These are phyloP conservation scores for Poeciliopsis retropinna DNA, from an alignment of 2,113 vertebrate genomes.

Conservation along the genomic window DNA sequence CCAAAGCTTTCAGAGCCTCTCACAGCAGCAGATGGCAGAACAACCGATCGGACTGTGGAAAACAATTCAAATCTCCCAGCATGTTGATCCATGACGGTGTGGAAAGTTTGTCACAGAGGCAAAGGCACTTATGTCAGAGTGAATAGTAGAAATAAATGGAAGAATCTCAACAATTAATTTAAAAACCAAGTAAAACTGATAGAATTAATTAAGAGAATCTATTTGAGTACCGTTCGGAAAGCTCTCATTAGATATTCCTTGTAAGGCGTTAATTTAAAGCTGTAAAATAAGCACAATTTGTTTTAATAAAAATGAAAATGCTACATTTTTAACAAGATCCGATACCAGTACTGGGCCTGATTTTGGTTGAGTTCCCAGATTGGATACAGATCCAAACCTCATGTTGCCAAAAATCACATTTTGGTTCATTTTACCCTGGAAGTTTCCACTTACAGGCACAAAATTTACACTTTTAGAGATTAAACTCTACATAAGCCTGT, in stretches of 20 bases:
- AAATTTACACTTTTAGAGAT: too few relatives aligned
- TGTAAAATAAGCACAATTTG: too few relatives aligned
- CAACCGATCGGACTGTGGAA: conserved; percentile 21
- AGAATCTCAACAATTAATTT: neutral
- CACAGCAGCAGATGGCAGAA: conserved; percentile 61
- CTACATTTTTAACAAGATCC: too few relatives aligned
- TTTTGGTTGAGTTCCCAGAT: too few relatives aligned
- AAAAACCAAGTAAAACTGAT: neutral
- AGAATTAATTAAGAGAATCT: neutral
- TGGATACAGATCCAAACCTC: too few relatives aligned
- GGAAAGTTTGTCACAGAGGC: conserved; percentile 28
- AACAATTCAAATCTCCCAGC: conserved; percentile 31
- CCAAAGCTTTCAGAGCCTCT: conserved; percentile 50
- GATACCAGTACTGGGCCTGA: too few relatives aligned
- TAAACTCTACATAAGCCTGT: too few relatives aligned
- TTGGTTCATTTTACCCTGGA: too few relatives aligned
- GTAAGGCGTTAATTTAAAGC: too few relatives aligned
- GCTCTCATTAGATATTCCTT: neutral
- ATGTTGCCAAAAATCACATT: too few relatives aligned
- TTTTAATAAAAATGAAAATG: too few relatives aligned
- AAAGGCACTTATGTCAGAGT: conserved; percentile 5
- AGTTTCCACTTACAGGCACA: too few relatives aligned
- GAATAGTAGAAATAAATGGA: neutral
- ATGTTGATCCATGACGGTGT: conserved; percentile 41
- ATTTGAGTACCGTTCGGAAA: neutral